Base-by-base conservation (phyloP, 2,888 invertebrate genomes). In the Sarcophaga carnaria region DNA sequence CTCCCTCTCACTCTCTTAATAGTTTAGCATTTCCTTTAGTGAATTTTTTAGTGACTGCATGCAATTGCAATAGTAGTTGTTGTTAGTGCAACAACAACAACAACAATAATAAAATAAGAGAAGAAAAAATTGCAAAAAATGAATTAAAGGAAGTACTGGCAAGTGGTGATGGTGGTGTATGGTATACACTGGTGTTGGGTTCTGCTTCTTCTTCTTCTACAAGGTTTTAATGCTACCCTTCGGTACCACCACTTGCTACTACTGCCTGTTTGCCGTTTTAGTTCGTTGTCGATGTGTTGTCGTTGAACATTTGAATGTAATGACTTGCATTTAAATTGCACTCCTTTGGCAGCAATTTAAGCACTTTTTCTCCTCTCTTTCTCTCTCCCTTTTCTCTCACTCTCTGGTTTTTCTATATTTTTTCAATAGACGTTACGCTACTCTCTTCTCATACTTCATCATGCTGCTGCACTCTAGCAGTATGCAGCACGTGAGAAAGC, bases 401-500 rank as follows among this genome's bases (percentile, higher is more conserved):
- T 27, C 37, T 37, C 10, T 37, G 8, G 2, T 2, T 37, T 37
- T 37, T 37, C 4, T 74, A 60, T 66, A 66, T 80, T 79, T 80
- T 70, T 79, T 84, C 76, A 75, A 71, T 79, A 80, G 80, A 76
- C 71, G 89, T 91, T 92, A 90, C 37, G 90, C 91, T 92, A 62
- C 62, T 22, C 20, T 74, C 74, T 45, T 11, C 45, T 71, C 27
- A 37, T 17, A 63, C 60, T n/a, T 45, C 49, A 17, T 12, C 6
- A 45, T 70, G 54, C 5, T 11, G 45, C 67, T 11, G 59, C n/a
- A 37, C 47, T 69, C 17, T 37, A n/a, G 78, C 81, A 47, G 20
- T 20, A 89, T 78, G 85, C 64, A 79, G 88, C 82, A 79, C 85
- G 89, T 89, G 88, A 87, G 89, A 92, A 92, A 92, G 91, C 91